Percentiles rank a stretch among this genome's conserved stretches.
phyloP scores from a whole-genome alignment of 1,140 invertebrate species.

The Meloidogyne floridensis region DNA sequence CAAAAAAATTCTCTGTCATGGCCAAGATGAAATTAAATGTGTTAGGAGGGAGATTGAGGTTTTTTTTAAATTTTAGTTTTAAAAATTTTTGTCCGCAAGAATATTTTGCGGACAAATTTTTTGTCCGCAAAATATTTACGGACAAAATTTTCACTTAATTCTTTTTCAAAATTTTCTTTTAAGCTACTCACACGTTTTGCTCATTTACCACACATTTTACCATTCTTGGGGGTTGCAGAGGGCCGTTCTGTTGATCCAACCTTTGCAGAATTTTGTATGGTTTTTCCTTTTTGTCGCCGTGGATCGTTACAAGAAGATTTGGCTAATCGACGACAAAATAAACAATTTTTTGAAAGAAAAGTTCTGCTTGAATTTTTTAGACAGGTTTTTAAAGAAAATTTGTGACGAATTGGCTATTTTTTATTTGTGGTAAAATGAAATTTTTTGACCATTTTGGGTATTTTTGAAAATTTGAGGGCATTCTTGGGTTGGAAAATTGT shows the following conservation, averaged over 20 bases:
- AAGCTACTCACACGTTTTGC: conserved; percentile 23
- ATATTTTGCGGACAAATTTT: too few relatives aligned
- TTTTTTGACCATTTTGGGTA: too few relatives aligned
- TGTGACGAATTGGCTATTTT: background rate
- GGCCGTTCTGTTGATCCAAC: conserved; percentile 5
- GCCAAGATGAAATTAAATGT: conserved; percentile 23
- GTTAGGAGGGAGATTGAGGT: conserved; percentile 27
- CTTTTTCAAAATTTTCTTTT: background rate
- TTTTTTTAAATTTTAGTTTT: background rate
- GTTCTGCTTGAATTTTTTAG: background rate
- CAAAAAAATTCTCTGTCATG: conserved; percentile 40
- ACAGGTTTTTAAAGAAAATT: background rate
- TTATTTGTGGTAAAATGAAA: background rate
- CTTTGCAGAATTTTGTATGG: conserved; percentile 33
- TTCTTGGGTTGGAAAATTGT: too few relatives aligned
- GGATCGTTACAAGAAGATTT: conserved; percentile 23
- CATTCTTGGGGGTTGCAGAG: conserved; percentile 27
- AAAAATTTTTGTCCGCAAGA: too few relatives aligned
- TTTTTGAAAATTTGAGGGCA: too few relatives aligned
- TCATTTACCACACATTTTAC: conserved; percentile 19
- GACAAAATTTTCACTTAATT: too few relatives aligned
- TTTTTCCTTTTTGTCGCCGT: conserved; percentile 44
- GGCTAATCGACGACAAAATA: background rate
- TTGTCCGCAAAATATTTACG: too few relatives aligned
- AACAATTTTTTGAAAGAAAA: conserved; percentile 6